A percentile compares a stretch with the other conserved stretches of the same genome.
Conservation (phyloP, 2,113 vertebrate genomes). For the Hippocampus comes region DNA sequence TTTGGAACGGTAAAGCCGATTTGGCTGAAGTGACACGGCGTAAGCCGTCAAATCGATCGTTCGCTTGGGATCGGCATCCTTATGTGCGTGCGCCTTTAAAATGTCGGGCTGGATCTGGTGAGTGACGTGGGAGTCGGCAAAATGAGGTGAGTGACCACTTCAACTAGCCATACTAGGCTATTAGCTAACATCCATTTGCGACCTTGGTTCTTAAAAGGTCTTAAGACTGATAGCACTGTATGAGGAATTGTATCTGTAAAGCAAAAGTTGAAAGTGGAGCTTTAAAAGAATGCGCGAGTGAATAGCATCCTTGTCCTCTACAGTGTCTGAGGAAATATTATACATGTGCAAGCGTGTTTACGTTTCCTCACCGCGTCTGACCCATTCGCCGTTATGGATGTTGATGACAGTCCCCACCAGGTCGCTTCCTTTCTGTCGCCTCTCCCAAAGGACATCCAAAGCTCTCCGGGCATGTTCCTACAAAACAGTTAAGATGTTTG, state of each 20-base stretch:
- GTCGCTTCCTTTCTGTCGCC: constrained; percentile 93
- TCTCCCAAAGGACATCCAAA: constrained; percentile 96
- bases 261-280: background rate
- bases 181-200: too few relatives aligned
- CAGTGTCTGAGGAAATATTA: background rate
- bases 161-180: too few relatives aligned
- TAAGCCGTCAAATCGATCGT: too few relatives aligned
- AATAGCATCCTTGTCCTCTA: background rate
- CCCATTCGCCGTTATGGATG: constrained; percentile 97
- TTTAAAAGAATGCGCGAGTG: background rate
- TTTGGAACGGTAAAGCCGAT: background rate
- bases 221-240: background rate
- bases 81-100: too few relatives aligned
- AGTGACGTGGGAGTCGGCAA: too few relatives aligned
- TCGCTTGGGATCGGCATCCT: too few relatives aligned
- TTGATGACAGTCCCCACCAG: constrained; percentile 97
- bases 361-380: constrained; percentile 67
- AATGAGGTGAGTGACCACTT: too few relatives aligned
- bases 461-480: constrained; percentile 93
- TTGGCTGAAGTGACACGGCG: too few relatives aligned
- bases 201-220: too few relatives aligned
- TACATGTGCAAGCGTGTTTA: background rate
- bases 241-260: background rate
- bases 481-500: background rate
- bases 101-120: too few relatives aligned